Evolutionary conservation across 2,113 vertebrate genomes (phyloP).

Genomic region (Epinephelus cyanopodus): DNA sequence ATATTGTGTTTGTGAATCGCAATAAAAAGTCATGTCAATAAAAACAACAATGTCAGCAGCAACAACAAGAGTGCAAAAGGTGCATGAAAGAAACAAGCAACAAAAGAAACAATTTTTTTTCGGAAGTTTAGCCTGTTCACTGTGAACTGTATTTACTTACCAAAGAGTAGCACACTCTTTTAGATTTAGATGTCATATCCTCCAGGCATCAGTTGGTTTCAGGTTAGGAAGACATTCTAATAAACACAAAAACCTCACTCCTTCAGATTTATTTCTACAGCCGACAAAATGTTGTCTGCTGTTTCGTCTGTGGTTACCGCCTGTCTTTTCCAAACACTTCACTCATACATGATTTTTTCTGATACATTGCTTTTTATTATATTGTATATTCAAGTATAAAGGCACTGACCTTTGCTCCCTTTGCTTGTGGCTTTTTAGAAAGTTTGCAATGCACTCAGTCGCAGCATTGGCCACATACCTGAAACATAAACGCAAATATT

Average conservation of each 20-base stretch:
- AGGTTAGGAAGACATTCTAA: background rate
- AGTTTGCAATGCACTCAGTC: background rate
- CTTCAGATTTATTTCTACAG: too few species aligned
- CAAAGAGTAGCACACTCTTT: background rate
- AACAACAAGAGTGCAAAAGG: background rate
- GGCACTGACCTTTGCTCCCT: background rate
- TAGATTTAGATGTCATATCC: background rate
- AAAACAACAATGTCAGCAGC: background rate
- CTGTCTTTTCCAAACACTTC: too few species aligned
- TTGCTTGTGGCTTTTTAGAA: background rate
- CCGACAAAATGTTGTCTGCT: too few species aligned
- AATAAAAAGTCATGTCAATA: background rate
- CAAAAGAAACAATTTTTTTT: background rate
- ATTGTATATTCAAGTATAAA: background rate
- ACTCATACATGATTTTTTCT: too few species aligned
- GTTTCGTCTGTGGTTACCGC: too few species aligned
- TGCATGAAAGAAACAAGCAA: background rate
- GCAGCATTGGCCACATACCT: background rate
- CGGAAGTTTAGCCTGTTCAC: background rate
- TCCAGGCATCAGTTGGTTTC: background rate
- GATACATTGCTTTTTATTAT: too few species aligned
- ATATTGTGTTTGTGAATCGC: background rate
- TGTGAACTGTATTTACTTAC: background rate
- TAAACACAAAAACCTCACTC: too few species aligned
- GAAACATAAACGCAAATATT: background rate